These are phyloP conservation scores for Drosophila rubida DNA, from an alignment of 2,888 invertebrate species.

Conservation along the genomic window DNA sequence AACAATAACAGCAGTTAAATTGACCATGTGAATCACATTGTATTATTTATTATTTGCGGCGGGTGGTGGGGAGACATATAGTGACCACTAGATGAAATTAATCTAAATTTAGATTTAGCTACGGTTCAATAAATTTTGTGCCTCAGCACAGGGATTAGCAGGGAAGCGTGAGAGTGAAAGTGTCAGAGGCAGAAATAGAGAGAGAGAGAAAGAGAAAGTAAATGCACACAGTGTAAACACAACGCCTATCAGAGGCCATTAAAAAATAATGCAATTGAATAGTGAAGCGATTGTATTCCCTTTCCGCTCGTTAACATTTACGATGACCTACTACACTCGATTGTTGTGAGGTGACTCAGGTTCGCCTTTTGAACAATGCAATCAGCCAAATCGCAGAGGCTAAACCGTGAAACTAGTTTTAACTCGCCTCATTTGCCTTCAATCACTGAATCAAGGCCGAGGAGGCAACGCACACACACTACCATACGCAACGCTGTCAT, in stretches of 20 bases:
- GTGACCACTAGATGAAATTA: constrained; percentile 3
- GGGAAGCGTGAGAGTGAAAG: not conserved
- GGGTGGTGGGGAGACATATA: not conserved
- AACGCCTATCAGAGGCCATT: not conserved
- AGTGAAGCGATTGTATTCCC: not conserved
- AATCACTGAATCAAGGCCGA: constrained; percentile 37
- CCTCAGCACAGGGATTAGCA: not conserved
- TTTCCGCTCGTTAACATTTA: not conserved
- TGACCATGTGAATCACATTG: constrained; percentile 12
- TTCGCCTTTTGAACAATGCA: not conserved
- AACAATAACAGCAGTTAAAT: not conserved
- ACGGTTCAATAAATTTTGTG: constrained; percentile 13
- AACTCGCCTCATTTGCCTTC: constrained; percentile 23
- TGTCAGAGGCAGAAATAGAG: not conserved
- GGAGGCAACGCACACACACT: constrained; percentile 17
- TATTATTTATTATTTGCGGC: not conserved
- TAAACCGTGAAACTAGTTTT: constrained; percentile 29
- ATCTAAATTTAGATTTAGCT: constrained; percentile 17
- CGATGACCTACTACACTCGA: constrained; percentile 6
- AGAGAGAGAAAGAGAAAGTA: constrained; percentile 1
- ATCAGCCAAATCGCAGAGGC: constrained; percentile 9
- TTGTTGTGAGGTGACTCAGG: constrained; percentile 3
- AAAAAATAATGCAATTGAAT: not conserved
- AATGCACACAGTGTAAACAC: not conserved
- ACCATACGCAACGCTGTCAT: not conserved